phyloP scores from a whole-genome alignment of 2,113 vertebrate species.

The Leptobrachium leishanense region DNA sequence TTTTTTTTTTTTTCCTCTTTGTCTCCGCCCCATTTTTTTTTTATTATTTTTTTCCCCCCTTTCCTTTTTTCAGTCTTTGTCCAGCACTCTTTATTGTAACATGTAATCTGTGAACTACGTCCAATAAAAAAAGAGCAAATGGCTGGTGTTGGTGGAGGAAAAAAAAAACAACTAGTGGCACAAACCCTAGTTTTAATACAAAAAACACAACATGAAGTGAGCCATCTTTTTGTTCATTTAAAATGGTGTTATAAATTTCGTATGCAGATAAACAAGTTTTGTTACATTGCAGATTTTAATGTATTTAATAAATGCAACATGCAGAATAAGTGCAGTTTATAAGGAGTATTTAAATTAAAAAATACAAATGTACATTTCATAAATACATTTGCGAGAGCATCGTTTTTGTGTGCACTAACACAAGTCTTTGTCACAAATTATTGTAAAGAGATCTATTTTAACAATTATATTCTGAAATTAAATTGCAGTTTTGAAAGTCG shows the following conservation, averaged over 20 bases:
- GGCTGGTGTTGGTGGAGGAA: slow-evolving; percentile 71
- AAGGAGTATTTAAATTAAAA: slow-evolving; percentile 82
- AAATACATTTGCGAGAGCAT: slow-evolving; percentile 77
- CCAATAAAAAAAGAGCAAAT: slow-evolving; percentile 73
- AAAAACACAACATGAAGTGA: slow-evolving; percentile 83
- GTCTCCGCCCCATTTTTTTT: too few relatives aligned
- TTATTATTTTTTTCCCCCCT: slow-evolving; percentile 60
- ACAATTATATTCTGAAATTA: slow-evolving; percentile 80
- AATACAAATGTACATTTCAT: slow-evolving; percentile 77
- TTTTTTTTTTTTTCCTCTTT: slow-evolving; percentile 74
- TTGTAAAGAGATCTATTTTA: slow-evolving; percentile 80
- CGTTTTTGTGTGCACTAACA: slow-evolving; percentile 74
- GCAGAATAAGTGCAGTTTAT: slow-evolving; percentile 88
- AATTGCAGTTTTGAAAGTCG: slow-evolving; percentile 72
- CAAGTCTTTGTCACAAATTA: slow-evolving; percentile 70
- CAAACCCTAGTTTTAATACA: slow-evolving; percentile 77
- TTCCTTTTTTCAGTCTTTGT: slow-evolving; percentile 76
- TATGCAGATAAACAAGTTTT: slow-evolving; percentile 96
- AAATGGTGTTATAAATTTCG: slow-evolving; percentile 99
- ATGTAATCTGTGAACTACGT: slow-evolving; percentile 92
- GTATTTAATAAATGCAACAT: slow-evolving; percentile 99
- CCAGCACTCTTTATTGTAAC: slow-evolving; percentile 87
- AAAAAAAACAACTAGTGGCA: slow-evolving; percentile 76
- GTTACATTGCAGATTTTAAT: slow-evolving; percentile 99
- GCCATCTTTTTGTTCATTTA: slow-evolving; percentile 93